Evolutionary conservation across 1,140 invertebrate genomes (phyloP), one percentile per base, ranked within the genome.

Genomic region (Macrotrachela quadricornifera): DNA sequence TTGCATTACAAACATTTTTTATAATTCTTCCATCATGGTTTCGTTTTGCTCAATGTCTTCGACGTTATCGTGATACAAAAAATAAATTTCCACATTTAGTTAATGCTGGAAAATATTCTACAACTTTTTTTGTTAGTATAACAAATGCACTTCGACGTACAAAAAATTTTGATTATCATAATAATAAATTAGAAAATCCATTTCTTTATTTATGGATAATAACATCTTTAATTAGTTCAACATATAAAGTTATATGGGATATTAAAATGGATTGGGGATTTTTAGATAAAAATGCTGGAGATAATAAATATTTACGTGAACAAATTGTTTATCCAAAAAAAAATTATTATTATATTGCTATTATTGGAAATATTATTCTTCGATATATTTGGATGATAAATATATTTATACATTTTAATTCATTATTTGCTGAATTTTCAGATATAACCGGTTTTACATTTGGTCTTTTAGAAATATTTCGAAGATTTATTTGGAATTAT

Each of bases 241-340:
- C 78, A 46, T 91, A 88, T 64, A 80, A 83, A 0, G 85, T 85
- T 60, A 80, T 80, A 0, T 95, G 90, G 90, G 90, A 96, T 65
- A 79, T 95, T 8, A 87, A 85, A 69, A 88, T 95, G 84, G 90
- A 96, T 76, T 96, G 90, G 90, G 90, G 91, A 12, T 71, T 96
- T 14, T 80, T 94, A 56, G 85, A 90, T 63, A 79, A 77, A 54
- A 79, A 79, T 51, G 79, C 83, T 13, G 78, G 80, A 18, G 82
- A 91, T 69, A 86, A 88, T 67, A 66, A 57, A 54, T 74, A 77
- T 55, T 65, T 80, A 0, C 58, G 78, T 45, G 77, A 79, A 59
- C 76, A 79, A 63, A 74, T 77, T 56, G 78, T 80, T 43, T 80
- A 79, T 64, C 73, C 68, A 0, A 71, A 57, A 71, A 71, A 62